phyloP scores from a whole-genome alignment of 1,140 invertebrate species.

The Euura saliciscinereae region DNA sequence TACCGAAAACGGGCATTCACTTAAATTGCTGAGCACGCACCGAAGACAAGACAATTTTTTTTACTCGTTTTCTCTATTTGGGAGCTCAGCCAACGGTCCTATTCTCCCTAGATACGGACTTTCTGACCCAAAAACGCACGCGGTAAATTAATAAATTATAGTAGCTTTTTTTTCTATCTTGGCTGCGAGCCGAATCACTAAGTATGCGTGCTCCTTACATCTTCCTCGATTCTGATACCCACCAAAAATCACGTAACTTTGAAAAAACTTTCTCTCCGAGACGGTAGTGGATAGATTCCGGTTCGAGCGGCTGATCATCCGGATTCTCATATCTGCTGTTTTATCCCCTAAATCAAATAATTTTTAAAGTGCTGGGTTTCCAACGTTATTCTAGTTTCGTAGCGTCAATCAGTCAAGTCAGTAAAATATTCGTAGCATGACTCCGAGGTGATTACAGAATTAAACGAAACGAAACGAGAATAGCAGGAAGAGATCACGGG shows the following conservation, averaged over 20 bases:
- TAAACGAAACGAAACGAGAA: too few relatives aligned
- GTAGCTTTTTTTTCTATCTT: slow-evolving; percentile 38
- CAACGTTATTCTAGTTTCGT: too few relatives aligned
- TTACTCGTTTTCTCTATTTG: slow-evolving; percentile 30
- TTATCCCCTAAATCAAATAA: too few relatives aligned
- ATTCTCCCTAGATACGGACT: slow-evolving; percentile 37
- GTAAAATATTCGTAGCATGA: too few relatives aligned
- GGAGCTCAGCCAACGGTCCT: slow-evolving; percentile 47
- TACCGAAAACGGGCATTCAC: background rate
- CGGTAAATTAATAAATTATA: slow-evolving; percentile 58
- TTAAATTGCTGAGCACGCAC: slow-evolving; percentile 1
- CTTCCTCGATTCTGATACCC: slow-evolving; percentile 38
- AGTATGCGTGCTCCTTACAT: slow-evolving; percentile 38
- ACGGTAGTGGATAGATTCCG: background rate
- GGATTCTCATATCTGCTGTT: too few relatives aligned
- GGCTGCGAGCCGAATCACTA: slow-evolving; percentile 51
- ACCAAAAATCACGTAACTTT: slow-evolving; percentile 31
- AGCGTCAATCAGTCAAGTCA: too few relatives aligned
- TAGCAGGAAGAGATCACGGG: background rate
- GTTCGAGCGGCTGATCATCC: slow-evolving; percentile 10
- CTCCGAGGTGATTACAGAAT: too few relatives aligned
- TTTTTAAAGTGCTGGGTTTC: too few relatives aligned
- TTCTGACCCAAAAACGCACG: slow-evolving; percentile 55
- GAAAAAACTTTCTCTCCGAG: slow-evolving; percentile 1
- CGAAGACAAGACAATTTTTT: background rate